A percentile compares a stretch with the other conserved stretches of the same genome.
phyloP scores from a whole-genome alignment of 2,113 vertebrate genomes.

The Sapayoa aenigma region DNA sequence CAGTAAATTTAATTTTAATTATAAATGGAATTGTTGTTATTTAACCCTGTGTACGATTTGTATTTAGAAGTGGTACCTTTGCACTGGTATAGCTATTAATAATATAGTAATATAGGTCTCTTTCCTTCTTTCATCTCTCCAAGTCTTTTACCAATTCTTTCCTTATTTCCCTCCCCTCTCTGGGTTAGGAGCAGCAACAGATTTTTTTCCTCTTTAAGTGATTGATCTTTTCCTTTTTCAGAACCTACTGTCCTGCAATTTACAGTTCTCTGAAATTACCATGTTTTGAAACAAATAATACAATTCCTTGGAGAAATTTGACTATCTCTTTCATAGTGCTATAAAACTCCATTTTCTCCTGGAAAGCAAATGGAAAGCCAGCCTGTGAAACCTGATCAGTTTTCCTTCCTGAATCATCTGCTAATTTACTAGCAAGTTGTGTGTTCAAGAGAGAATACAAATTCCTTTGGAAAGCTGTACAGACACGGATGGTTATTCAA shows the following conservation, averaged over 20 bases:
- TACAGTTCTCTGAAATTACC: background rate
- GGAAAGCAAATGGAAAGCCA: background rate
- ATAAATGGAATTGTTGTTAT: constrained; percentile 10
- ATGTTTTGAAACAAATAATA: constrained; percentile 20
- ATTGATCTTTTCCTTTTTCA: background rate
- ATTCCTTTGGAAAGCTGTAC: background rate
- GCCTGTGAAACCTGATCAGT: background rate
- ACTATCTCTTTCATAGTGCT: background rate
- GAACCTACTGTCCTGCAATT: background rate
- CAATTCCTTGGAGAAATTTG: background rate
- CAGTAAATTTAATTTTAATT: constrained; percentile 43
- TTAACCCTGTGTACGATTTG: background rate
- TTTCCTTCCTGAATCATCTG: background rate
- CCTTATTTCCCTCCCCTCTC: fast-evolving
- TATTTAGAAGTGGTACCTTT: background rate
- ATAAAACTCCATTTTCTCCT: background rate
- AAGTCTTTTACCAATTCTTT: background rate
- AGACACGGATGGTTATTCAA: background rate
- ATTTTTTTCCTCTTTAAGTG: background rate
- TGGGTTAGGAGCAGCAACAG: background rate
- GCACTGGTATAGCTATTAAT: background rate
- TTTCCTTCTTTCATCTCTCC: background rate
- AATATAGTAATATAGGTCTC: background rate
- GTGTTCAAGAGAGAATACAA: background rate
- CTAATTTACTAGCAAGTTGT: constrained; percentile 18